Base-by-base conservation (phyloP, 2,113 vertebrate genomes). In the Ammospiza caudacuta region DNA sequence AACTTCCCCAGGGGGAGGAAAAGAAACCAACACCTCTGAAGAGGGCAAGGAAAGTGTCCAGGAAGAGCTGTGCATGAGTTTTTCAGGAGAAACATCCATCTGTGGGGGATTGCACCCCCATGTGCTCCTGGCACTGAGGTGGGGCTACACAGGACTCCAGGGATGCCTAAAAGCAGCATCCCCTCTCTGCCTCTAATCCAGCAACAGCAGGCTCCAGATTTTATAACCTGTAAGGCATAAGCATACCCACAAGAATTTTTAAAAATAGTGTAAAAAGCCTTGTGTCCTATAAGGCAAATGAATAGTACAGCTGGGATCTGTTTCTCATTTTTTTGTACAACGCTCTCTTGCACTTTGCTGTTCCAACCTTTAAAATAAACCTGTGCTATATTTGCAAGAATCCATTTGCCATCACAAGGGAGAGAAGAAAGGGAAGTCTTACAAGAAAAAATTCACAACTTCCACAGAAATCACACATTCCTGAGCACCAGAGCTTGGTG, bases 51-150 rank as follows among this genome's bases (percentile, higher is more conserved):
- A 33, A 66, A 52, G 35, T 4, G 41, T 57, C 46, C 78, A 68
- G 51, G 43, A 59, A 90, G 13, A 73, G 0, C 6, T 14, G 4
- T 1, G 7, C 1, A 1, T 0, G 11, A 69, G 59, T 12, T 59
- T 87, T 87, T 54, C 29, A 63, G 57, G 33, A 61, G 57, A 67
- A 9, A 3, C 15, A 57, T 57, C 41, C 24, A 29, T 58, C 27
- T 33, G 27, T 3, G 22, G 46, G 7, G 6, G 7, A 19, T 58
- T 75, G 51, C 41, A 85, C 15, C 14, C 14, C 41, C 10, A 7
- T 0, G 4, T 44, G 46, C 51, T 61, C 29, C 68, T 81, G 61
- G 20, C 49, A 15, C 66, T 31, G 63, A 64, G 54, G 54, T 8
- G 7, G 43, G 29, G 15, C 21, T 44, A 11, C 7, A 0, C 37